Base-by-base conservation (phyloP, 2,888 invertebrate species). In the Euplexia lucipara region DNA sequence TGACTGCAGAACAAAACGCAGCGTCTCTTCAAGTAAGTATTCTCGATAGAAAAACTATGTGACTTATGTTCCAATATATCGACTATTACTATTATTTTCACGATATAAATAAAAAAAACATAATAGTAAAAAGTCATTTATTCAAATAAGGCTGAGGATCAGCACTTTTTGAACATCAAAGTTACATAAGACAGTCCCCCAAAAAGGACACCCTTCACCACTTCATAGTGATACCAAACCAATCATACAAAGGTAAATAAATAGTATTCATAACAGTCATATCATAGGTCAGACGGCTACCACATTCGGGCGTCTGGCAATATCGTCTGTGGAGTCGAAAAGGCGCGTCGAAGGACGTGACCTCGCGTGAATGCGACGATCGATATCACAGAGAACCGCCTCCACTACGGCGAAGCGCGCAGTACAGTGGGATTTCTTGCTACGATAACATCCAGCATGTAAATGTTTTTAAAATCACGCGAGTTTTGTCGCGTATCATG, bases 1-100 rank as follows among this genome's bases (percentile, higher is more conserved):
- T 98, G 70, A 97, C 97, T 26, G 97, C 98, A 1, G 98, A 98
- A 92, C 98, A 98, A 91, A 97, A 97, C 87, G 97, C 97, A 76
- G 97, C 98, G 66, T 96, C 97, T 78, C 96, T 97, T 80, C 97
- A 98, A 96, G 98, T 98, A 91, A 92, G 91, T 86, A 16, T 56
- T 49, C n/a, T 12, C 2, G 16, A 35, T 16, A 47, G 2, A 1
- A 3, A 34, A 7, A 12, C 22, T 18, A 9, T 45, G 3, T 20
- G 20, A n/a, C 10, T 12, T 35, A 45, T 5, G 35, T 30, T n/a
- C 6, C 10, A 35, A 42, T n/a, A 5, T 26, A 5, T 22, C 3
- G 1, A 5, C 0, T 52, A 2, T 2, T 26, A n/a, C n/a, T 16
- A 45, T 22, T 22, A 18, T 0, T 7, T 18, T 26, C 10, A 18